Conservation (phyloP, 64 coral and sea anemone genomes). For the Dendrophyllia cribrosa region DNA sequence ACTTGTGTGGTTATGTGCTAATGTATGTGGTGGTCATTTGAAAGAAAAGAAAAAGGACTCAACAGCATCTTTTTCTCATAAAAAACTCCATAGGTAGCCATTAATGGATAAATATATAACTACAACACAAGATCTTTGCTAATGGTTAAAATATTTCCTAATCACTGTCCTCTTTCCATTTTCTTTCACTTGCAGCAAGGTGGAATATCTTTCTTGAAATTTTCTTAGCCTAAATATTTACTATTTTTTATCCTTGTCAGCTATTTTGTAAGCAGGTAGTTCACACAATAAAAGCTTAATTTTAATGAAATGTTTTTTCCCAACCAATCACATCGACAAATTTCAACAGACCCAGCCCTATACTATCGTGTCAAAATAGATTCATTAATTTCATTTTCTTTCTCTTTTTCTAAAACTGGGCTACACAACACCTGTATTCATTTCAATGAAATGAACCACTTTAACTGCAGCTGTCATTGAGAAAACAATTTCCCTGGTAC, state of each 20-base stretch:
- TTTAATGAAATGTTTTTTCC: conserved; percentile 40
- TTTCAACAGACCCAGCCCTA: conserved; percentile 11
- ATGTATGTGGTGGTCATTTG: not conserved
- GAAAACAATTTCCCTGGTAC: not conserved
- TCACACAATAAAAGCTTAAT: conserved; percentile 38
- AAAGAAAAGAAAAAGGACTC: not conserved
- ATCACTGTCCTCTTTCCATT: not conserved
- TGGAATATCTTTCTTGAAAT: not conserved
- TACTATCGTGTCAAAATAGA: conserved; percentile 26
- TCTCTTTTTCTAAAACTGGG: not conserved
- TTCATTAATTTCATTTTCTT: conserved; percentile 55
- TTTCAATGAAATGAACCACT: conserved; percentile 26
- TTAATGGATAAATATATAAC: conserved; percentile 10
- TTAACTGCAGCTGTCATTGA: conserved; percentile 22
- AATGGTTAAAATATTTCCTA: conserved; percentile 37
- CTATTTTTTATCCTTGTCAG: not conserved
- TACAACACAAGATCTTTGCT: conserved; percentile 35
- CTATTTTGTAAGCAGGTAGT: conserved; percentile 13
- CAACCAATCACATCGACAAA: conserved; percentile 11
- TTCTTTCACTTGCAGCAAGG: not conserved
- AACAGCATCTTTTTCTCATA: not conserved
- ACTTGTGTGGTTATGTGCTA: conserved; percentile 6
- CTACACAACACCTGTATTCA: conserved; percentile 24
- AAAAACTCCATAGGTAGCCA: conserved; percentile 19
- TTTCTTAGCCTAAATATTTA: not conserved